These are phyloP conservation scores for Elachura formosa DNA, from an alignment of 2,113 vertebrate species.

Conservation along the genomic window DNA sequence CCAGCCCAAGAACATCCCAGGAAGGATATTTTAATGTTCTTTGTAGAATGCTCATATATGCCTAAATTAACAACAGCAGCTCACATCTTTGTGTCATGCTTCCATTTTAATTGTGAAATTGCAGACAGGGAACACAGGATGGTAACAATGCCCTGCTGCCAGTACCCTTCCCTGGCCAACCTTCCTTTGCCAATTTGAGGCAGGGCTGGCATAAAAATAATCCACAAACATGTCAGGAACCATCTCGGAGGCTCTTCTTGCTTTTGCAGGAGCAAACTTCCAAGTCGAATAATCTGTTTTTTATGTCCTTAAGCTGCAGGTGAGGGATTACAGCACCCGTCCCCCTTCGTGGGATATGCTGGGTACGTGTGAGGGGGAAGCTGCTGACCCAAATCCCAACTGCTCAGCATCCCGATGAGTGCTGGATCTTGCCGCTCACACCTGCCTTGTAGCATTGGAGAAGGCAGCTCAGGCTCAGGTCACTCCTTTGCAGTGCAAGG, in stretches of 20 bases:
- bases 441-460: neutral
- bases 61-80: neutral
- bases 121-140: neutral
- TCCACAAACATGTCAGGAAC: neutral
- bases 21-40: neutral
- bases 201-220: neutral
- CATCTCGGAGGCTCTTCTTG: neutral
- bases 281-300: neutral
- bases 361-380: rapidly evolving
- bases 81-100: neutral
- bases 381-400: neutral
- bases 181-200: neutral
- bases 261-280: neutral
- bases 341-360: neutral
- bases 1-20: neutral
- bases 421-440: neutral
- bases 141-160: neutral
- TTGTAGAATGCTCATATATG: neutral
- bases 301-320: neutral
- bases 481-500: neutral
- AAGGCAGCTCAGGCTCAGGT: neutral
- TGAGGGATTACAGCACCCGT: neutral
- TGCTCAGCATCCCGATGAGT: neutral
- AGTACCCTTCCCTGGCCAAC: neutral
- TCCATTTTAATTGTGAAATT: neutral